phyloP scores from a whole-genome alignment of 2,797 vertebrate species.

The Darevskia nairensis region DNA sequence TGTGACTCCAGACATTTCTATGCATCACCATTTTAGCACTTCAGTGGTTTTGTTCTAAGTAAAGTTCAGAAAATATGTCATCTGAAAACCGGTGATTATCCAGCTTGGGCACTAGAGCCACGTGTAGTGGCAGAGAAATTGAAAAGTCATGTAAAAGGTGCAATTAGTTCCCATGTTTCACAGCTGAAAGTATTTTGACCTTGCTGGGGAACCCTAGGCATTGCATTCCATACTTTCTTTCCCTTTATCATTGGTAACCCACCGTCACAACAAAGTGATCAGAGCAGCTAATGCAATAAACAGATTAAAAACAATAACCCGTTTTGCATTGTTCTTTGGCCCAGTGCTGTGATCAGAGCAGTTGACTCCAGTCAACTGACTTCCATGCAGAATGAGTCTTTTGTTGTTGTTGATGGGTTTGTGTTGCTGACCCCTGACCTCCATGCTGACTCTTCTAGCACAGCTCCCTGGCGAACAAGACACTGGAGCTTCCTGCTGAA shows the following conservation, averaged over 20 bases:
- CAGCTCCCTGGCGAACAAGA: conserved; percentile 67
- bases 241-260: background rate
- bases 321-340: conserved; percentile 64
- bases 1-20: background rate
- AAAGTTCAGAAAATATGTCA: background rate
- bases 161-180: background rate
- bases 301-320: background rate
- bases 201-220: too few species aligned
- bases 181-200: background rate
- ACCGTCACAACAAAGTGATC: background rate
- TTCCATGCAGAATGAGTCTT: conserved; percentile 55
- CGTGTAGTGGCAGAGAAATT: background rate
- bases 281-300: background rate
- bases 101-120: background rate
- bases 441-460: conserved; percentile 65
- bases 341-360: conserved; percentile 62
- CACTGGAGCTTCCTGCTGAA: conserved; percentile 55
- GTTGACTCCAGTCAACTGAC: conserved; percentile 57
- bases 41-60: background rate
- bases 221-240: too few species aligned
- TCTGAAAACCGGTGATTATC: background rate
- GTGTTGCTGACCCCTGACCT: conserved; percentile 68
- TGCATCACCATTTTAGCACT: background rate
- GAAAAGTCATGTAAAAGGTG: background rate
- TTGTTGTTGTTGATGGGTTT: conserved; percentile 41